phyloP scores from a whole-genome alignment of 2,797 vertebrate genomes.

The Chaetodon trifasciatus region DNA sequence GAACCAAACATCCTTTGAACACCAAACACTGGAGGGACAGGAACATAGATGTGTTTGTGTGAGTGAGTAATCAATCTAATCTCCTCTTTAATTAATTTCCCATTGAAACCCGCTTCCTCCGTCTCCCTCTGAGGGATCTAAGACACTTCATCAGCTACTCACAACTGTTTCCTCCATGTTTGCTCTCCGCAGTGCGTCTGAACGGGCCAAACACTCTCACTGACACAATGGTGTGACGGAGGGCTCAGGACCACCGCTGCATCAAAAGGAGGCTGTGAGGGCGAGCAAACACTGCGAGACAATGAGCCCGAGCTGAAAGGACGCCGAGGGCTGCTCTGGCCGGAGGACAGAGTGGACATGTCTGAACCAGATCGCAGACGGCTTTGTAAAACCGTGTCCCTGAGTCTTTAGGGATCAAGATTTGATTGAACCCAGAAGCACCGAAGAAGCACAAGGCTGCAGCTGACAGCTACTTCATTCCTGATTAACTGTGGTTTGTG shows the following conservation, averaged over 20 bases:
- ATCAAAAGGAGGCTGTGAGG: slow-evolving; percentile 61
- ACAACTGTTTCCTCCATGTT: slow-evolving; percentile 55
- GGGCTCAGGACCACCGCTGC: slow-evolving; percentile 35
- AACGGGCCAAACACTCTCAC: slow-evolving; percentile 56
- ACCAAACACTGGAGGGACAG: not conserved
- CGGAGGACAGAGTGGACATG: slow-evolving; percentile 1
- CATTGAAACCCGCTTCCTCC: slow-evolving; percentile 27
- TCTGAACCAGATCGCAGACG: not conserved
- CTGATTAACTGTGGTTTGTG: too few species aligned
- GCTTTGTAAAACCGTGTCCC: not conserved
- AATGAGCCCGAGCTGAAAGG: slow-evolving; percentile 40
- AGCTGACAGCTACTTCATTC: too few species aligned
- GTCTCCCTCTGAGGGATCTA: slow-evolving; percentile 14
- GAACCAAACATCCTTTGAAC: not conserved
- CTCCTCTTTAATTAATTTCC: slow-evolving; percentile 41
- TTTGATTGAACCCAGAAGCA: not conserved
- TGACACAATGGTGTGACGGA: slow-evolving; percentile 64
- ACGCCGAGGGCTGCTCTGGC: not conserved
- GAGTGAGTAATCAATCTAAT: slow-evolving; percentile 26
- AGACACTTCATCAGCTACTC: slow-evolving; percentile 46
- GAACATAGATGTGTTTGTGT: not conserved
- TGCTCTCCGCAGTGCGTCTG: slow-evolving; percentile 42
- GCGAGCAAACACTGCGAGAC: slow-evolving; percentile 55
- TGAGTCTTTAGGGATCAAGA: too few species aligned
- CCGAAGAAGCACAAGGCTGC: not conserved